These are phyloP conservation scores for Hiodon tergisus DNA, from an alignment of 2,113 vertebrate genomes.

Conservation along the genomic window DNA sequence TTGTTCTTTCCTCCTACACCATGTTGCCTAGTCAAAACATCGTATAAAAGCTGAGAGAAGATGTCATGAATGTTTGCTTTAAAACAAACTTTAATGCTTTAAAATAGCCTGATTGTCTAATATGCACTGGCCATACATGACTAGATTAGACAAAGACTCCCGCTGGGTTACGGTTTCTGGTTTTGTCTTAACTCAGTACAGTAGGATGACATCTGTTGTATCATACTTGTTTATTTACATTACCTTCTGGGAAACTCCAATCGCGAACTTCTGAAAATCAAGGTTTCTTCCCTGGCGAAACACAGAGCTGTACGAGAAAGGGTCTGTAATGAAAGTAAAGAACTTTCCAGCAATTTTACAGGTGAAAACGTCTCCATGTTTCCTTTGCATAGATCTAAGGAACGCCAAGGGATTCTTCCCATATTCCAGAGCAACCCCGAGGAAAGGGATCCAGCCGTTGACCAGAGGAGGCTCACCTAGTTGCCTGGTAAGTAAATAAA, in stretches of 20 bases:
- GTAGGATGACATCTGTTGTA: neutral
- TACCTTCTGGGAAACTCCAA: constrained; percentile 42
- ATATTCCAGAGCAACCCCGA: constrained; percentile 45
- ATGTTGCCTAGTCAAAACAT: constrained; percentile 22
- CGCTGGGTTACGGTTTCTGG: too few species aligned
- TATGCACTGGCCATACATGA: neutral
- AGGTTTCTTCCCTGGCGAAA: constrained; percentile 44
- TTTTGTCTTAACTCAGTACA: too few species aligned
- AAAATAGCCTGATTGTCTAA: neutral
- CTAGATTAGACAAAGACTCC: too few species aligned
- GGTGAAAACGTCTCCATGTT: constrained; percentile 43
- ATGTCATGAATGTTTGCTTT: constrained; percentile 17
- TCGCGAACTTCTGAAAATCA: constrained; percentile 44
- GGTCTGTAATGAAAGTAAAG: constrained; percentile 47
- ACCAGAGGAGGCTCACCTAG: constrained; percentile 42
- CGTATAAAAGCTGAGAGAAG: constrained; percentile 8
- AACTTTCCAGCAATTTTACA: constrained; percentile 47
- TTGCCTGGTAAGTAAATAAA: constrained; percentile 19
- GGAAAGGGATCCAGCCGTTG: constrained; percentile 44
- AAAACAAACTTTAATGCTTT: too few species aligned
- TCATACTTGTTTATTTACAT: neutral
- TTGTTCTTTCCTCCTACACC: constrained; percentile 1
- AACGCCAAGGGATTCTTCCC: constrained; percentile 42
- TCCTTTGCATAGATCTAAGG: constrained; percentile 31
- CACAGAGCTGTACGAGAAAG: constrained; percentile 43